Base-by-base conservation (phyloP, 2,797 vertebrate genomes). In the Hozukius guyotensis region DNA sequence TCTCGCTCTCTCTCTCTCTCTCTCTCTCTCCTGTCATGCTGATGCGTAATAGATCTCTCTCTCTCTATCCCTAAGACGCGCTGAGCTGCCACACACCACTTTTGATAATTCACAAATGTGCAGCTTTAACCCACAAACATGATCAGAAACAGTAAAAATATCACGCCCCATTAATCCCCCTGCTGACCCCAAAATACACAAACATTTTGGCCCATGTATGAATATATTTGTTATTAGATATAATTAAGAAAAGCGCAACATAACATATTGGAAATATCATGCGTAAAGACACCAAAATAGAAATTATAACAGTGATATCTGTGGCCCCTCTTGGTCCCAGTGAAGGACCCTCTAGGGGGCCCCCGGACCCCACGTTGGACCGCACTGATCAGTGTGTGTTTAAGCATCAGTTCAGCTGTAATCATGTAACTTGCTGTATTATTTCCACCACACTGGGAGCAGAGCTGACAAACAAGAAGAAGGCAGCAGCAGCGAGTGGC, bases 1-100 rank as follows among this genome's bases (percentile, higher is more conserved):
- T 27, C 83, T n/a, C 75, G 52, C 83, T 6, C 83, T n/a, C 75
- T 91, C 95, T 88, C 93, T 46, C 82, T 31, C 52, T 29, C 86
- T 24, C 75, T 55, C 82, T 8, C 78, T 59, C 73, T 52, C 72
- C 69, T 76, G 71, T 75, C 73, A 75, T 60, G 73, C 75, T 81
- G 75, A 64, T 72, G 77, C 75, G 81, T 71, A 78, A 79, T 72
- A 61, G 74, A 22, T 9, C 18, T 8, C 83, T 24, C 78, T 24
- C 75, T 61, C 59, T 16, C 27, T 1, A 24, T 18, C 25, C 24
- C 77, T 14, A 18, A 46, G 42, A 61, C 36, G 5, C 24, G 61
- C 74, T 13, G 72, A 55, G 46, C 76, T 6, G 24, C 29, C 20
- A 62, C 59, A 67, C 71, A 46, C 29, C 66, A 22, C 11, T 80